Base-by-base conservation (phyloP, 2,113 vertebrate species). In the Lampris incognitus region DNA sequence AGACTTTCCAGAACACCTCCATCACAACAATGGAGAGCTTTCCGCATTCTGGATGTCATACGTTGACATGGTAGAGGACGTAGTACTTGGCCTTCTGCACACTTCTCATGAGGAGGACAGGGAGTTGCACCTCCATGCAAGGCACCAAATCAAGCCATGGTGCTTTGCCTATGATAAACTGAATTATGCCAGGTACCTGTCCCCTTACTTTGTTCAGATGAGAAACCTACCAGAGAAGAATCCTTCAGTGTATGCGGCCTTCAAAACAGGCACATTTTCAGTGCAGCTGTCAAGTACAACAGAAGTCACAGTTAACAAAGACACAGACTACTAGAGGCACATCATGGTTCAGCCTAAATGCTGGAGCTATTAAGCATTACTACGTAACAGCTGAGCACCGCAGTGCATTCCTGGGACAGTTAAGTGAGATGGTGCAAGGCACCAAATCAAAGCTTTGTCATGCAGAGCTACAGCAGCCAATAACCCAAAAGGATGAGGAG, bases 201-300 rank as follows among this genome's bases (percentile, higher is more conserved):
- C 39, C 38, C 59, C 59, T 11, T 62, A 62, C 60, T 44, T 42
- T 44, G 60, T 42, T 62, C 60, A 62, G 39, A 62, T 62, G 39
- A 62, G 38, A 39, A 62, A 62, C 60, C 60, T 61, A 39, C 24
- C 24, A 24, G 24, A 24, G 24, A 24, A 24, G 24, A 24, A 24
- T 24, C 24, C 24, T 24, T 24, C 59, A 40, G 59, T 61, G 59
- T 61, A 61, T 61, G 59, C 38, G 37, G 59, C 59, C 59, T 61
- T 61, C 39, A 61, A 61, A 10, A 40, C 37, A 61, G 59, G 59
- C 24, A 24, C 38, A 40, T 61, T 61, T 38, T 24, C 24, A 24
- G 24, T 24, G 24, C 24, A 24, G 24, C 24, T 24, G 24, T 24
- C 24, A 24, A 24, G 38, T 38, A 61, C 36, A 39, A 40, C 59